Evolutionary conservation across 2,113 vertebrate species (phyloP), one percentile per base, ranked within the genome.

Genomic region (Cranoglanis bouderius): DNA sequence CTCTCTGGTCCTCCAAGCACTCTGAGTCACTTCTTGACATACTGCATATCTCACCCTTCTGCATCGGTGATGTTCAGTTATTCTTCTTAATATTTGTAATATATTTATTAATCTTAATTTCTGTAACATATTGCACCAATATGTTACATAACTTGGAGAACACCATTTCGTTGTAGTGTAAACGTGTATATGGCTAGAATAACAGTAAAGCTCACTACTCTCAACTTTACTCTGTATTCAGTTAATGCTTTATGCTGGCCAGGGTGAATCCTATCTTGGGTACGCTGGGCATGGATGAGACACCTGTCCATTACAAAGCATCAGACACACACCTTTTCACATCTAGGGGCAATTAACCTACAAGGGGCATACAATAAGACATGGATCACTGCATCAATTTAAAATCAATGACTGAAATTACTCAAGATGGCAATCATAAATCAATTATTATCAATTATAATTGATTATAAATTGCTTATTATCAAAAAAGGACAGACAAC

Each of bases 11-110:
- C 53, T 57, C n/a, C 32, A 13, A 24, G 49, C 3, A 55, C 51
- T 38, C 80, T 82, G 80, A 81, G 6, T 57, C 81, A 83, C 24
- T 83, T 83, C 10, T 61, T 4, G 7, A 61, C 81, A 83, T 83
- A 26, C 35, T 83, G 81, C 3, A 14, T 61, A 26, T 29, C n/a
- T 61, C 38, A 38, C 51, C n/a, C 32, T n/a, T 53, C 49, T 6
- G 43, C 16, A 78, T 78, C 0, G 2, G 77, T 13, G 12, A 13
- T 43, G 81, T 43, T 61, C 24, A 14, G 16, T 40, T 13, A 29
- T 40, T 82, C 12, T 40, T 14, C 5, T 13, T 81, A 55, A 81
- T 55, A 35, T 81, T 55, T 35, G 55, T 2, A n/a, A 51, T 51
- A 51, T 18, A 51, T 46, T 43, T 35, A n/a, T n/a, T n/a, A n/a